phyloP scores from a whole-genome alignment of 2,888 invertebrate species.

The Drosophila tanythrix region DNA sequence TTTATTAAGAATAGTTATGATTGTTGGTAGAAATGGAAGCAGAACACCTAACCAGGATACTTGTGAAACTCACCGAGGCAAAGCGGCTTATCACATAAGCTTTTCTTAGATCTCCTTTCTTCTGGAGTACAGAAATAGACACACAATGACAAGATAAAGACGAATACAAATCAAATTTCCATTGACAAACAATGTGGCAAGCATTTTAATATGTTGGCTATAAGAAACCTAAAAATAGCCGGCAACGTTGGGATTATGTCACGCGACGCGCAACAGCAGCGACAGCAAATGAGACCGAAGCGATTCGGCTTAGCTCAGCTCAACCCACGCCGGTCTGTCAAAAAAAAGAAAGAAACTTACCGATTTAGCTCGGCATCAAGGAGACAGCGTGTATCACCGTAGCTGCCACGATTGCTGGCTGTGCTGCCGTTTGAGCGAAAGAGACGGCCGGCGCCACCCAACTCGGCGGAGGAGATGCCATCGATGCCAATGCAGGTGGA shows the following conservation, averaged over 20 bases:
- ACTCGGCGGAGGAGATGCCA: slow-evolving; percentile 62
- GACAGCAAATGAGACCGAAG: neutral
- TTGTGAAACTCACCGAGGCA: slow-evolving; percentile 24
- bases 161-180: slow-evolving; percentile 29
- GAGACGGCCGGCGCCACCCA: slow-evolving; percentile 66
- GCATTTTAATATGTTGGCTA: slow-evolving; percentile 4
- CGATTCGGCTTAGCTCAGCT: neutral
- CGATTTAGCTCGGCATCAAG: slow-evolving; percentile 79
- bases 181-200: slow-evolving; percentile 1
- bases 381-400: slow-evolving; percentile 79
- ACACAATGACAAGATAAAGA: slow-evolving; percentile 20
- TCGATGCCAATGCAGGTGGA: slow-evolving; percentile 63
- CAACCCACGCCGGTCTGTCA: slow-evolving; percentile 21
- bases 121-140: slow-evolving; percentile 24
- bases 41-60: neutral
- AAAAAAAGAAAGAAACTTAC: slow-evolving; percentile 61
- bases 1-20: neutral
- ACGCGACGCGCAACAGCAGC: slow-evolving; percentile 26
- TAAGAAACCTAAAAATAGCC: slow-evolving; percentile 41
- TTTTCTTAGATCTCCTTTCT: neutral
- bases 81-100: slow-evolving; percentile 20
- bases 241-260: slow-evolving; percentile 28
- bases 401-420: slow-evolving; percentile 66
- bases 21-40: neutral
- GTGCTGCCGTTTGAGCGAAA: slow-evolving; percentile 57